Base-by-base conservation (phyloP, 2,113 vertebrate species). In the Pollimyrus isidori region DNA sequence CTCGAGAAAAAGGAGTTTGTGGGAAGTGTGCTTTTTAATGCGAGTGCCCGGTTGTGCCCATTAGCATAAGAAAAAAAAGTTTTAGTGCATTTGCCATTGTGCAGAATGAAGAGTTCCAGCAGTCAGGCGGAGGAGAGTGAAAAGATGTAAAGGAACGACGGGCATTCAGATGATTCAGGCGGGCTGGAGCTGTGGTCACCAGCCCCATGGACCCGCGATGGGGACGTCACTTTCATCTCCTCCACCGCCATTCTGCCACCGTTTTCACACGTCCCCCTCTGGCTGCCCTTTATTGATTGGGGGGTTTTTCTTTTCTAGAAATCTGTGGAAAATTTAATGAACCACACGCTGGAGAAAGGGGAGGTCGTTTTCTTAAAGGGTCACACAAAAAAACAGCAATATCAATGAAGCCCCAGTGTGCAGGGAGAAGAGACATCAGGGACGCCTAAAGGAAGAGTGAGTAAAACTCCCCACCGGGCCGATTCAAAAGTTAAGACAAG, bases 31-130 rank as follows among this genome's bases (percentile, higher is more conserved):
- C 95, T 94, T 95, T 97, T 96, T 95, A 96, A 93, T 96, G 95
- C 93, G 96, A 97, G 95, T 95, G 91, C 95, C 90, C 84, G 90
- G 96, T 96, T 93, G 94, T 93, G 90, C 88, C 65, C 92, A 99
- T 99, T 99, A 98, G 97, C 98, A 99, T 99, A 96, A 98, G 97
- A 98, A 98, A 96, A 97, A 94, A 97, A 97, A 97, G 96, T 97
- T 97, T 97, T 97, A 97, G 97, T 97, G 97, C 97, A 95, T 98
- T 97, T 96, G 93, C 94, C 93, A 97, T 99, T 99, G 98, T 99
- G 95, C 96, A 95, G 95, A 96, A 95, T 97, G 97, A 96, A 96
- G 97, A 97, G 97, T 97, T 97, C 95, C 96, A 97, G 96, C 97
- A 97, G 97, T 97, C 96, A 94, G 95, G 95, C 94, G 91, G 95